A percentile compares a stretch with the other conserved stretches of the same genome.
Conservation (phyloP, 2,888 invertebrate genomes). For the Empis stercorea region DNA sequence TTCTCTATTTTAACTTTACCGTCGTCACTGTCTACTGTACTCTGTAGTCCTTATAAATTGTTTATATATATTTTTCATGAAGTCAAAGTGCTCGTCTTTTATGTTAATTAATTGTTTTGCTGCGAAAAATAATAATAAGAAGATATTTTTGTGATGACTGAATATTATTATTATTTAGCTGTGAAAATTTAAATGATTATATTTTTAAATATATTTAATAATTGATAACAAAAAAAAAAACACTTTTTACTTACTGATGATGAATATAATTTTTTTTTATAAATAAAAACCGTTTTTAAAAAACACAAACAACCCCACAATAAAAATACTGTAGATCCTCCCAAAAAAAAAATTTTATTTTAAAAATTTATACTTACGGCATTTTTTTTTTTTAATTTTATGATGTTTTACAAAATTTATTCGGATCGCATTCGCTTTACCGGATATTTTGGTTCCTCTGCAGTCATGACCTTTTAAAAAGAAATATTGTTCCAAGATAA, state of each 20-base stretch:
- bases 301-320: no score
- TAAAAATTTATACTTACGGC: neutral
- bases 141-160: neutral
- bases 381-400: neutral
- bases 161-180: no score
- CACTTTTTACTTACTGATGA: no score
- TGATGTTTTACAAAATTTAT: neutral
- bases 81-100: neutral
- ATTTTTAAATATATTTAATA: neutral
- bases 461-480: neutral
- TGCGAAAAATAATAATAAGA: neutral
- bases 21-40: no score
- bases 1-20: no score
- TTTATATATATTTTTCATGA: neutral
- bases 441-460: neutral
- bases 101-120: no score
- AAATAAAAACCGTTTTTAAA: no score
- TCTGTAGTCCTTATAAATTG: neutral
- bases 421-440: neutral
- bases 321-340: neutral
- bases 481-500: no score
- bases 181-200: neutral
- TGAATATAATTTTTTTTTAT: no score
- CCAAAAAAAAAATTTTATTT: neutral
- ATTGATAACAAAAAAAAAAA: no score